phyloP scores from a whole-genome alignment of 2,888 invertebrate genomes.

The Melangyna quadrimaculata region DNA sequence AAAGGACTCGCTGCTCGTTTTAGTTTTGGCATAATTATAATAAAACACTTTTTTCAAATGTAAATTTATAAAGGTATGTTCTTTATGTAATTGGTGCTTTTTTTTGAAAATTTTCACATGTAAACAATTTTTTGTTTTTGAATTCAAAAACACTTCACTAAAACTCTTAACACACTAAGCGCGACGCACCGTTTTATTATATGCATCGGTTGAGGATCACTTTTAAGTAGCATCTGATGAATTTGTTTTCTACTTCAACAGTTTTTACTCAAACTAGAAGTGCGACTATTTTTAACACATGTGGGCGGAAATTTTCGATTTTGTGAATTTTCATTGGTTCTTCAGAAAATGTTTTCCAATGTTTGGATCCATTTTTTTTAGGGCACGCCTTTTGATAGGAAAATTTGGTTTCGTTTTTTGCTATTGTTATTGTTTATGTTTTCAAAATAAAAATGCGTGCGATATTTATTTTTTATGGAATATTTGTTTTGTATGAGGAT shows the following conservation, averaged over 20 bases:
- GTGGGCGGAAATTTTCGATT: slow-evolving; percentile 75
- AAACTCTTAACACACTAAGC: slow-evolving; percentile 8
- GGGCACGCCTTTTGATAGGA: slow-evolving; percentile 51
- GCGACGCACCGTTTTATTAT: background rate
- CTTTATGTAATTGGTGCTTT: background rate
- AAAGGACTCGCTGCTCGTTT: slow-evolving; percentile 78
- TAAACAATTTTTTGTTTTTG: background rate
- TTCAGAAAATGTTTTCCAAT: slow-evolving; percentile 34
- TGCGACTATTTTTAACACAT: slow-evolving; percentile 79
- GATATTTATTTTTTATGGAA: background rate
- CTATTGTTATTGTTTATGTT: background rate
- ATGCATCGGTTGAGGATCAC: slow-evolving; percentile 57
- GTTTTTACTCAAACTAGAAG: slow-evolving; percentile 64
- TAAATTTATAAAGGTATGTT: slow-evolving; percentile 55
- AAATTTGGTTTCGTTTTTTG: background rate
- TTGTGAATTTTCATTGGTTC: slow-evolving; percentile 47
- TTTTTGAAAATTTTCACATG: background rate
- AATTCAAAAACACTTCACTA: background rate
- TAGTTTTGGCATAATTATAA: slow-evolving; percentile 78
- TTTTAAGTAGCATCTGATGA: slow-evolving; percentile 70
- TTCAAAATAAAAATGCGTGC: background rate
- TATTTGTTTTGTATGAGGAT: background rate
- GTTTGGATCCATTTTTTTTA: slow-evolving; percentile 1
- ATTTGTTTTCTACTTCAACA: slow-evolving; percentile 67
- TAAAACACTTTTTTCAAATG: slow-evolving; percentile 82